A percentile compares a stretch with the other conserved stretches of the same genome.
phyloP scores from a whole-genome alignment of 2,797 vertebrate species.

The Hybognathus amarus region DNA sequence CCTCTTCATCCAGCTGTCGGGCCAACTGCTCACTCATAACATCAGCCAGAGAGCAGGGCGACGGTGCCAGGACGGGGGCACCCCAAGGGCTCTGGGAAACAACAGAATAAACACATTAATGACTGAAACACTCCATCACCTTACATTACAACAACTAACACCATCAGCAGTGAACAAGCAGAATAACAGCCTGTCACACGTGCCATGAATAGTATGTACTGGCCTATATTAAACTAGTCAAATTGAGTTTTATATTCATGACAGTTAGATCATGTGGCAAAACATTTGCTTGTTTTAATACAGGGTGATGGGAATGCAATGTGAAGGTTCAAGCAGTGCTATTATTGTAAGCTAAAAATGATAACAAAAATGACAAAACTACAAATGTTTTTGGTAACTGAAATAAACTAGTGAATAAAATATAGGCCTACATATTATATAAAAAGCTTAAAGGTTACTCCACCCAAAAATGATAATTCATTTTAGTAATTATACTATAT shows the following conservation, averaged over 20 bases:
- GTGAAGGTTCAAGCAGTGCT: neutral
- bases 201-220: neutral
- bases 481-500: no score
- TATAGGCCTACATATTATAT: neutral
- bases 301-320: neutral
- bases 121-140: neutral
- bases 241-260: neutral
- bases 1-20: conserved; percentile 89
- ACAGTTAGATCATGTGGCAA: neutral
- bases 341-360: neutral
- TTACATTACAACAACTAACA: neutral
- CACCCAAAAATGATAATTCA: no score
- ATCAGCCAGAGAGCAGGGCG: conserved; percentile 87
- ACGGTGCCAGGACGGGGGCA: conserved; percentile 63
- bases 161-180: neutral
- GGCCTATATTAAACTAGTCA: neutral
- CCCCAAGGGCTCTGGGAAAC: conserved; percentile 86
- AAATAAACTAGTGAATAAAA: neutral
- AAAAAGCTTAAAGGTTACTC: neutral
- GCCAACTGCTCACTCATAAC: conserved; percentile 98
- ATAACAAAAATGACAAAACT: neutral
- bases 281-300: neutral
- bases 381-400: neutral
- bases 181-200: neutral
- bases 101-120: neutral